These are phyloP conservation scores for Periphyllus acericola DNA, from an alignment of 2,888 invertebrate species.

Conservation along the genomic window DNA sequence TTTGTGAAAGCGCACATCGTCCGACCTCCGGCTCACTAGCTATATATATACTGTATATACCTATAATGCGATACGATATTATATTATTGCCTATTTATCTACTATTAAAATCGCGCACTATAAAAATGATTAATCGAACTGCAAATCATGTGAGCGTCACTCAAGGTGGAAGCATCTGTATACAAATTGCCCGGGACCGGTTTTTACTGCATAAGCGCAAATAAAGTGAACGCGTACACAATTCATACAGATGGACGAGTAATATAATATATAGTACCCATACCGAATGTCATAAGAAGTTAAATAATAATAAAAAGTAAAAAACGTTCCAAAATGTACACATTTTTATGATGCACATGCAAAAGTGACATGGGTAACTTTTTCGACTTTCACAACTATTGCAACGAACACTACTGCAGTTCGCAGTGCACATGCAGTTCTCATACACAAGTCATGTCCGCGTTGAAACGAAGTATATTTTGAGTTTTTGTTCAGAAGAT, in stretches of 20 bases:
- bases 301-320: neutral
- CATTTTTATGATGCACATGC: neutral
- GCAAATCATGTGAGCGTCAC: constrained; percentile 24
- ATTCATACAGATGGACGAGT: too few species aligned
- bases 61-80: neutral
- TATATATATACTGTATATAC: neutral
- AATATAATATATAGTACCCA: too few species aligned
- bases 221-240: too few species aligned
- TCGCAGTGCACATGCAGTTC: too few species aligned
- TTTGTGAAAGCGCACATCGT: neutral
- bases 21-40: neutral
- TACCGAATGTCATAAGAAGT: neutral
- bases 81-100: constrained; percentile 2
- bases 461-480: neutral
- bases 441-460: too few species aligned
- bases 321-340: constrained; percentile 9
- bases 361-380: neutral
- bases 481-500: neutral
- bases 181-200: constrained; percentile 20
- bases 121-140: constrained; percentile 29
- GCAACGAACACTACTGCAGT: too few species aligned
- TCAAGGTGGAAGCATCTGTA: constrained; percentile 9
- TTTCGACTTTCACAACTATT: constrained; percentile 4
- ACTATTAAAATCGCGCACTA: constrained; percentile 16
- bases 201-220: neutral